Evolutionary conservation across 2,113 vertebrate species (phyloP), one percentile per base, ranked within the genome.

Genomic region (Burhinus oedicnemus): DNA sequence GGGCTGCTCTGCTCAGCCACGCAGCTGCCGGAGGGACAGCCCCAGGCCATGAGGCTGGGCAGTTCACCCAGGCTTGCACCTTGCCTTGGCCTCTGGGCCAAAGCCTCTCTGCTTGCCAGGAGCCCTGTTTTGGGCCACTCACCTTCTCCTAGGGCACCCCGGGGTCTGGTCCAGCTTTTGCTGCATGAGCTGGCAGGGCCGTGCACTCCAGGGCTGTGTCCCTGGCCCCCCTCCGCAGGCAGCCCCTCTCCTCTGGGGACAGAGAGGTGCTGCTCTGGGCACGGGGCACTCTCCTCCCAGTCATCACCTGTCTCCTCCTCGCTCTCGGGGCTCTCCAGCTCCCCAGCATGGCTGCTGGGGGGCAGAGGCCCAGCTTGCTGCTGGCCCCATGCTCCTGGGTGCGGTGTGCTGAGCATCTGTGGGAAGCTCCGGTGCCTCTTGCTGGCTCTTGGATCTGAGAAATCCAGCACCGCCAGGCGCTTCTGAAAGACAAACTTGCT

Each of bases 241-340:
- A 58, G 34, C 44, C 34, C 36, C 75, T 94, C 75, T 98, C 99
- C 98, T 97, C 98, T 96, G 55, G 98, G 94, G 93, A 94, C 93
- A 66, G 98, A 97, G 84, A 97, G 96, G 85, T 97, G 98, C 36
- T 98, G 98, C 90, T 98, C 98, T 34, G 97, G 86, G 78, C 97
- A 86, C 4, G 96, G 97, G 52, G 97, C 98, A 8, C 96, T 94
- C 82, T 98, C 98, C 44, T 98, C 97, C 97, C 98, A 98, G 70
- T 97, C 97, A 42, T 97, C 69, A 9, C 88, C 94, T 40, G 66
- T 91, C 9, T 94, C 97, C 70, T 91, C 94, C 9, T 97, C 54
- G 40, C 98, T 98, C 74, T 97, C 5, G 5, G 12, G 23, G 64
- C 42, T 58, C 23, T 17, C 32, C 42, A 5, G 40, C 30, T 64